Evolutionary conservation across 2,797 vertebrate species (phyloP).

Genomic region (Threskiornis aethiopicus): DNA sequence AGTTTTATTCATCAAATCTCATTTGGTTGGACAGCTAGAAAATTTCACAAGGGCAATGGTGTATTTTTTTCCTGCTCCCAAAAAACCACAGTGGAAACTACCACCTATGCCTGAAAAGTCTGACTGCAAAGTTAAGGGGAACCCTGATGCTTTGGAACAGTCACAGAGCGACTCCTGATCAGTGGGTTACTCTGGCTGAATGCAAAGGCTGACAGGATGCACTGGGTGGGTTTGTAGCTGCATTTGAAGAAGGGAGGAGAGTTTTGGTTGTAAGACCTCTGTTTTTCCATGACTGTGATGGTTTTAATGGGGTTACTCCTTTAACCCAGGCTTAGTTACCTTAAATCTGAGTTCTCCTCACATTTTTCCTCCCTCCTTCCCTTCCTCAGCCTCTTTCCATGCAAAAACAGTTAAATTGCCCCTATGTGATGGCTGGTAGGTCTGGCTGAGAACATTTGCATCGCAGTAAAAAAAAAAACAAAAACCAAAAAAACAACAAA

Average conservation of each 20-base stretch:
- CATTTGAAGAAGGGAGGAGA: neutral
- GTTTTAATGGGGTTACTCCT: neutral
- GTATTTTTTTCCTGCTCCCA: neutral
- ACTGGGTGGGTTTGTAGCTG: neutral
- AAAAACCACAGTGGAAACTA: neutral
- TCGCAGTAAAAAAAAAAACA: neutral
- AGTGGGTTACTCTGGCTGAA: neutral
- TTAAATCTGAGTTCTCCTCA: neutral
- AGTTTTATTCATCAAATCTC: neutral
- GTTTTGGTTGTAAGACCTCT: neutral
- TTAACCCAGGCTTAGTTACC: neutral
- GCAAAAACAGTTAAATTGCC: neutral
- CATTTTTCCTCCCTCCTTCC: neutral
- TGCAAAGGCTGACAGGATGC: neutral
- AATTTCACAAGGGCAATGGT: neutral
- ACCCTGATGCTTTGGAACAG: neutral
- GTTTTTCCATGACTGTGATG: neutral
- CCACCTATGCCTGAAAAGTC: neutral
- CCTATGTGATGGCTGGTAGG: neutral
- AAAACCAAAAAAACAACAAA: too few relatives aligned
- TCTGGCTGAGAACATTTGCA: neutral
- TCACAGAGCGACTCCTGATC: neutral
- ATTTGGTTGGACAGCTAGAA: neutral
- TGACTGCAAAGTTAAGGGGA: neutral
- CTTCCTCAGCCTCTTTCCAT: neutral